phyloP scores from a whole-genome alignment of 2,888 invertebrate genomes.

The Cryptophagus acutangulus region DNA sequence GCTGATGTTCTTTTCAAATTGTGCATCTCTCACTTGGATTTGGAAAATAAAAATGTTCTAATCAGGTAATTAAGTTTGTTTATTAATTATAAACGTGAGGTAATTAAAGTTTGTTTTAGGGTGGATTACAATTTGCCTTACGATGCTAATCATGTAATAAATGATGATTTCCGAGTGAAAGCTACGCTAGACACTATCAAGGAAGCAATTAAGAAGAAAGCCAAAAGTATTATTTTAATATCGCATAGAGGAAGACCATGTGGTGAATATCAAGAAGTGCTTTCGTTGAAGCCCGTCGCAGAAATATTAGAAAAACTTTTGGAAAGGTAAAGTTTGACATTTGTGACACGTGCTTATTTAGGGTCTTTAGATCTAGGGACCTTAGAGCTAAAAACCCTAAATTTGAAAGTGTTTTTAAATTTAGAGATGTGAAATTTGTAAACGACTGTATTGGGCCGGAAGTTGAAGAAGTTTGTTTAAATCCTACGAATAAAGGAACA shows the following conservation, averaged over 20 bases:
- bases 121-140: conserved; percentile 99
- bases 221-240: conserved; percentile 94
- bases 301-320: conserved; percentile 82
- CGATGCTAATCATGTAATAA: conserved; percentile 93
- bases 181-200: conserved; percentile 91
- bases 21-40: conserved; percentile 80
- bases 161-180: conserved; percentile 95
- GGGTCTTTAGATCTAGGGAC: no score
- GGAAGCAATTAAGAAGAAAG: conserved; percentile 88
- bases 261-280: conserved; percentile 81
- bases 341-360: not conserved
- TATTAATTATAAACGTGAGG: not conserved
- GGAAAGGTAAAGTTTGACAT: conserved; percentile 59
- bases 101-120: conserved; percentile 64
- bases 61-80: conserved; percentile 63
- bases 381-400: no score
- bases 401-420: no score
- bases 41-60: conserved; percentile 84
- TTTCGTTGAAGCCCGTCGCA: conserved; percentile 88
- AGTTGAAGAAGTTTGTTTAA: conserved; percentile 84
- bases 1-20: no score
- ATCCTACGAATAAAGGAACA: conserved; percentile 80
- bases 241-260: conserved; percentile 98
- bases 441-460: conserved; percentile 89
- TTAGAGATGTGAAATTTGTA: conserved; percentile 69